Percentiles rank a stretch among this genome's conserved stretches.
phyloP scores from a whole-genome alignment of 2,797 vertebrate species.

The Microhierax caerulescens region DNA sequence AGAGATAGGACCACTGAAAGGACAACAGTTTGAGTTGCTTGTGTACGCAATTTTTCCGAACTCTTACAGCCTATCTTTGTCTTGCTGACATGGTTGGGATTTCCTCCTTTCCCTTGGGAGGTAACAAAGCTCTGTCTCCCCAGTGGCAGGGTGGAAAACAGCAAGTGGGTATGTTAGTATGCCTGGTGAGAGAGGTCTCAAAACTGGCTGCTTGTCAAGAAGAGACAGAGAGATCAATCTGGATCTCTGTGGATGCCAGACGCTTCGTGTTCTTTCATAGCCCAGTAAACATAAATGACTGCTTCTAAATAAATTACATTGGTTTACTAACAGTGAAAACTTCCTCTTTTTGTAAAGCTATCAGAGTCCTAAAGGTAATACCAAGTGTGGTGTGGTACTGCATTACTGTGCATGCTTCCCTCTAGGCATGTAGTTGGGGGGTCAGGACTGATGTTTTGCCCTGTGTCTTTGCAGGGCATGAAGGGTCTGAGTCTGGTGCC shows the following conservation, averaged over 20 bases:
- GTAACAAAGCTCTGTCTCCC: background rate
- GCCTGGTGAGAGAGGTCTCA: slow-evolving; percentile 14
- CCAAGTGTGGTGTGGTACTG: background rate
- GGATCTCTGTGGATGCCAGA: slow-evolving; percentile 60
- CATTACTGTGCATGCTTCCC: rapidly evolving
- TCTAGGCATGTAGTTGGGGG: background rate
- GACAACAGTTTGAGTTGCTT: background rate
- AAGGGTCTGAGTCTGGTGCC: background rate
- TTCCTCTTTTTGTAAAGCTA: slow-evolving; percentile 5
- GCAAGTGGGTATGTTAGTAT: slow-evolving; percentile 5
- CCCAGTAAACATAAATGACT: slow-evolving; percentile 61
- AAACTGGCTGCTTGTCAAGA: slow-evolving; percentile 55
- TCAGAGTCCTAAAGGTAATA: background rate
- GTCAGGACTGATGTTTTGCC: background rate
- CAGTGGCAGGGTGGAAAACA: background rate
- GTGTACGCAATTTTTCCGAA: background rate
- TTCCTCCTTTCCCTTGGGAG: background rate
- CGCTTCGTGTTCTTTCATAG: slow-evolving; percentile 58
- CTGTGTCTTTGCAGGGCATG: background rate
- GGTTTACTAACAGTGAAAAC: slow-evolving; percentile 49
- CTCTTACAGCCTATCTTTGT: background rate
- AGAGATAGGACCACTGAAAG: background rate
- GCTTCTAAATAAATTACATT: slow-evolving; percentile 50
- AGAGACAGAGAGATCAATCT: slow-evolving; percentile 58
- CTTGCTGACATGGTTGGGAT: background rate